Base-by-base conservation (phyloP, 2,888 invertebrate genomes). In the Sphecodes monilicornis region DNA sequence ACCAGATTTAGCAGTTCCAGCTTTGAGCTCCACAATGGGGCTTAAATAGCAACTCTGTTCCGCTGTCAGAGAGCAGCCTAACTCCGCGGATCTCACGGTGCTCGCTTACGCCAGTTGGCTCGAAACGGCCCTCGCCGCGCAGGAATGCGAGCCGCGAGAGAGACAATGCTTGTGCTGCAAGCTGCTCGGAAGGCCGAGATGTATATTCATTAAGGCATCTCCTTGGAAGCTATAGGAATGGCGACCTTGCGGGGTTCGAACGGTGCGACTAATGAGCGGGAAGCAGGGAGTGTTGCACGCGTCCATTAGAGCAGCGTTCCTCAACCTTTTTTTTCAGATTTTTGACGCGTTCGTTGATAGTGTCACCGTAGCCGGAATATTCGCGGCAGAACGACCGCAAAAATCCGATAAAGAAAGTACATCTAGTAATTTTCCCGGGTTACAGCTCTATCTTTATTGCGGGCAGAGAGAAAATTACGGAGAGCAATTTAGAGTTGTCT, bases 121-220 rank as follows among this genome's bases (percentile, higher is more conserved):
- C 43, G 71, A 22, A 66, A 66, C 43, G 16, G 41, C 22, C 41
- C 29, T 32, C 46, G 41, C 36, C 22, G 16, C 54, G 29, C 18
- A 18, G 74, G 82, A 84, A 84, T 82, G 84, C 74, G 57, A 57
- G 69, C 50, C 36, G 66, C 66, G 29, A 18, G 16, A 16, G 39
- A 77, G 64, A 74, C 77, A 82, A 84, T 77, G 82, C 77, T 82
- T 74, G n/a, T n/a, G 84, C 50, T 77, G 82, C 82, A 74, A 84
- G 77, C 54, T 46, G 69, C 18, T 70, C 36, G 16, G 77, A 69
- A 84, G 84, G 77, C 82, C 82, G 36, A 72, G 74, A 77, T 77
- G 80, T 73, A 76, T 78, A 78, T 76, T 76, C 84, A 64, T 76
- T 79, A 73, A 83, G 76, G 76, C 84, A 85, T 85, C 85, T 85